A percentile compares a stretch with the other conserved stretches of the same genome.
Evolutionary conservation across 2,113 vertebrate species (phyloP).

Genomic region (Corythornis cristatus): DNA sequence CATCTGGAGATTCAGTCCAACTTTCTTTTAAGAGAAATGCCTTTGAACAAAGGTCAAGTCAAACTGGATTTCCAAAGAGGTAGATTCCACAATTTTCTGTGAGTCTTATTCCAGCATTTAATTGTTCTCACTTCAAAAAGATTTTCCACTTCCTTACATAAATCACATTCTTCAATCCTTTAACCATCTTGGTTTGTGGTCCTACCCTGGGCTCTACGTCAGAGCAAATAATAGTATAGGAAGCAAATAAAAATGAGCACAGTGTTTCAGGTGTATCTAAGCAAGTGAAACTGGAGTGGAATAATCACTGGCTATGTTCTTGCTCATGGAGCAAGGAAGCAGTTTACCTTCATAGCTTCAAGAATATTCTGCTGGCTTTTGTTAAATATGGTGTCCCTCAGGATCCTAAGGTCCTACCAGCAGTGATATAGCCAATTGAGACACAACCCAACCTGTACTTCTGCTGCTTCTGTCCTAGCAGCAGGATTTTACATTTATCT

Average conservation of each 20-base stretch:
- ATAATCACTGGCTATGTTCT: neutral
- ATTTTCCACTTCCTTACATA: neutral
- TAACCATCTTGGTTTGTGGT: accelerated
- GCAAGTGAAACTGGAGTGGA: neutral
- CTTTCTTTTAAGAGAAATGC: neutral
- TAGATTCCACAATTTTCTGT: neutral
- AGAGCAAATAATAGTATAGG: accelerated
- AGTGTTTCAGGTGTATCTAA: neutral
- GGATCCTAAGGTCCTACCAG: neutral
- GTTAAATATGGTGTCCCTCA: neutral
- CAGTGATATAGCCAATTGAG: neutral
- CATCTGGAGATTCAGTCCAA: neutral
- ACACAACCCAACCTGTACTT: accelerated
- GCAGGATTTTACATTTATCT: neutral
- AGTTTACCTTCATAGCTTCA: neutral
- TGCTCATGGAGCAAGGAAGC: neutral
- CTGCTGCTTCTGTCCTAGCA: neutral
- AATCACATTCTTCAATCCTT: neutral
- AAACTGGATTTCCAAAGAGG: neutral
- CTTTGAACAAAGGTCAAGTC: neutral
- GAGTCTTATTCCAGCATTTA: neutral
- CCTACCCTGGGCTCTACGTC: neutral
- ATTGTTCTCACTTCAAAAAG: neutral
- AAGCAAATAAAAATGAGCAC: neutral
- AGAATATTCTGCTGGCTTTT: neutral